Base-by-base conservation (phyloP, 1,140 invertebrate species). In the Drosophila orena region DNA sequence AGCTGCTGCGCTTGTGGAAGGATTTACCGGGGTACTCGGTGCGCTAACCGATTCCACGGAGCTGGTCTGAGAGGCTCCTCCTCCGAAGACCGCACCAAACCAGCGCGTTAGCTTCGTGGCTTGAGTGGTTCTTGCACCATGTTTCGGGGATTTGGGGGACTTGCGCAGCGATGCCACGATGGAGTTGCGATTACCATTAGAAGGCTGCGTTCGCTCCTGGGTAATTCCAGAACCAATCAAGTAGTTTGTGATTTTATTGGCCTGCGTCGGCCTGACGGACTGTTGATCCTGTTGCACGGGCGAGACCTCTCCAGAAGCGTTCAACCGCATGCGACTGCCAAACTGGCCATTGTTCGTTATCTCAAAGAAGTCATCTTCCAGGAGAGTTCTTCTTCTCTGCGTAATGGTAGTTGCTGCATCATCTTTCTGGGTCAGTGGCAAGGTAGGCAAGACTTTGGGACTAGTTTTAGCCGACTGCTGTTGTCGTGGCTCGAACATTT, bases 221-320 rank as follows among this genome's bases (percentile, higher is more conserved):
- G 65, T 66, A n/a, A 38, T 12, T 12, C 77, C 62, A 20, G 77
- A 69, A 11, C 89, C 62, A 10, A 91, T 91, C 11, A 92, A 68
- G 68, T 92, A 92, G 20, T 91, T 92, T 0, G 91, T 92, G 12
- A 92, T 92, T 61, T 92, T 92, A 40, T 92, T 92, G n/a, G 77
- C 76, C 35, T 91, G 88, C 8, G 60, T 64, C 1, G 60, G 49
- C 35, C 43, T 60, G 20, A 46, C 22, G 22, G 42, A 14, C 24
- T 62, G 79, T 8, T 66, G 78, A 15, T 66, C 75, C 34, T 68
- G 62, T 15, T 61, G 79, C 3, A 92, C 81, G 5, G 91, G 91
- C 17, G 91, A 92, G 2, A 92, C 83, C 20, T 91, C 71, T 1
- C 91, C 91, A 0, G 68, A 61, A 1, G 91, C 69, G 37, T 83